Base-by-base conservation (phyloP, 1,140 invertebrate genomes). In the Penaeus indicus region DNA sequence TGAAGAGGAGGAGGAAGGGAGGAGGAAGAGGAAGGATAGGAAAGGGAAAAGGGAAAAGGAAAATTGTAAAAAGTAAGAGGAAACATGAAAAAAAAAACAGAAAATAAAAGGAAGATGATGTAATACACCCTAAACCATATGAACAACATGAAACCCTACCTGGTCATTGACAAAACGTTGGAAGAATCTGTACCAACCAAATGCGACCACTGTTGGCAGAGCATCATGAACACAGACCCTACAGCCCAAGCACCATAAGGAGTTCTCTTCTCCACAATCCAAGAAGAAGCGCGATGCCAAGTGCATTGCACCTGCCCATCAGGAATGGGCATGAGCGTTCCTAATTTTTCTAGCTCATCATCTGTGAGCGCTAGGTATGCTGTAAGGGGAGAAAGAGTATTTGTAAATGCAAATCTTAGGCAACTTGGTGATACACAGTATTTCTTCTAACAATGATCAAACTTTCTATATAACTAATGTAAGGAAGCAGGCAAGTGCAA, bases 191-290 rank as follows among this genome's bases (percentile, higher is more conserved):
- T 99, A 99, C 99, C 99, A 99, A 99, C 99, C 99, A 91, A 97
- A 97, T 77, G 98, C 98, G 47, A 91, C 90, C 72, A 91, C 90
- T n/a, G 90, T 91, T n/a, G 91, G 91, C 75, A 92, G 84, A 60
- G 89, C 97, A 82, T 96, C 98, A 99, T 99, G 92, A 99, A 99
- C 1, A 99, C 96, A 99, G 93, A 27, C 96, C 98, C 94, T 99
- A 99, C 0, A 99, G 94, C 22, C 97, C 98, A 64, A 99, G 94
- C 16, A 95, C 98, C 97, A 99, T 62, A 99, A 95, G 91, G 98
- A 99, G 93, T 99, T 99, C 94, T 99, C 97, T 93, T 98, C 92
- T 99, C 98, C n/a, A 99, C 98, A 93, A 99, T 99, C 99, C 99
- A 99, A 84, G 98, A 99, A 27, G 99, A 72, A 99, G 93, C 69